Percentiles rank a stretch among this genome's conserved stretches.
Conservation (phyloP, 2,113 vertebrate genomes). For the Alethe diademata region DNA sequence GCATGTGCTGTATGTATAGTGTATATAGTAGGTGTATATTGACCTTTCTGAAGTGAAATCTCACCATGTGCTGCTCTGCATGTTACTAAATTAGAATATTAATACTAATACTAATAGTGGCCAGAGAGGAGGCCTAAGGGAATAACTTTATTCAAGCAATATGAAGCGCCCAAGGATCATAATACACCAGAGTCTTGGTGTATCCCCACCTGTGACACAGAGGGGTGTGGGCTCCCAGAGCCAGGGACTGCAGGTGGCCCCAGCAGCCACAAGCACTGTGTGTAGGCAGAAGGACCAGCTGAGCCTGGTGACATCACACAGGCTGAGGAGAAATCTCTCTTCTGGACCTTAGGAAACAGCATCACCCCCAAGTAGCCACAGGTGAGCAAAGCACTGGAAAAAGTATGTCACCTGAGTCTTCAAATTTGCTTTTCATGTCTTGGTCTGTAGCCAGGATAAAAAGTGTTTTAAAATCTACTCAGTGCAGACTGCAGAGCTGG, state of each 20-base stretch:
- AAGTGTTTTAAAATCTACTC: background rate
- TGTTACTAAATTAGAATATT: background rate
- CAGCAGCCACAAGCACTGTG: accelerated
- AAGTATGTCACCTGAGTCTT: background rate
- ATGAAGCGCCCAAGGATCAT: background rate
- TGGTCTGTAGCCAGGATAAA: background rate
- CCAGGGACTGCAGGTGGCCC: background rate
- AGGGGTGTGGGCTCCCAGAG: background rate
- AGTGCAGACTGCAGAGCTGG: background rate
- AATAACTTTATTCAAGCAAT: background rate
- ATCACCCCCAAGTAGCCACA: background rate
- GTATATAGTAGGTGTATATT: background rate
- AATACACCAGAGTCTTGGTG: no score
- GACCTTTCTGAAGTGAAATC: background rate
- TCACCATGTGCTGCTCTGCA: background rate
- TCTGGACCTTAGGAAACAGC: background rate
- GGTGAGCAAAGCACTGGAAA: background rate
- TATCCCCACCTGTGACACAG: background rate
- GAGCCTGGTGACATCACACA: background rate
- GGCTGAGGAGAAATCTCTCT: background rate
- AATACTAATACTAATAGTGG: accelerated
- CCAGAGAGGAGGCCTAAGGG: background rate
- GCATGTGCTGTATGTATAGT: background rate
- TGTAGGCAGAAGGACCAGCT: background rate
- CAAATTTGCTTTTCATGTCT: background rate